Evolutionary conservation across 2,797 vertebrate genomes (phyloP).

Genomic region (Pipistrellus nathusii): DNA sequence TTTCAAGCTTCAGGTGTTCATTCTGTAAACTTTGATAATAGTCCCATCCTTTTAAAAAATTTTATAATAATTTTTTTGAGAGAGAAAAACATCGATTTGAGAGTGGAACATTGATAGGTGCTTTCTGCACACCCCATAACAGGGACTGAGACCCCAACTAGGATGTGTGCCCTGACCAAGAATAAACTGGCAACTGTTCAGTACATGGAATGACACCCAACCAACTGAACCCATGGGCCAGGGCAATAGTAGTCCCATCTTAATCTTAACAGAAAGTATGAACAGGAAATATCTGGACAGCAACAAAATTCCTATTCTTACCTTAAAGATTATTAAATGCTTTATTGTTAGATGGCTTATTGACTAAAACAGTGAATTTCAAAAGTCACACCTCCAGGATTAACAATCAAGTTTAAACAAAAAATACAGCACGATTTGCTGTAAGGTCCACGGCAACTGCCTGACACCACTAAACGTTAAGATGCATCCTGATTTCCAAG

Average conservation of each 20-base stretch:
- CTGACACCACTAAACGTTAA: background rate
- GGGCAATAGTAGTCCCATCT: background rate
- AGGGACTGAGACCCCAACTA: too few relatives aligned
- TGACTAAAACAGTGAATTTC: conserved; percentile 24
- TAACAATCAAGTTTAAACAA: background rate
- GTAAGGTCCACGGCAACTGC: background rate
- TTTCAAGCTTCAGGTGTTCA: conserved; percentile 23
- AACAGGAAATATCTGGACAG: background rate
- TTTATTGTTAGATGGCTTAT: background rate
- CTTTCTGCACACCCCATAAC: too few relatives aligned
- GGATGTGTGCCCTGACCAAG: too few relatives aligned
- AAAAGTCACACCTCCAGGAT: background rate
- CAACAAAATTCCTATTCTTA: conserved; percentile 1
- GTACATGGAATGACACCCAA: too few relatives aligned
- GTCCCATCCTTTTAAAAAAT: background rate
- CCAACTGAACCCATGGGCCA: too few relatives aligned
- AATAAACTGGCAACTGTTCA: too few relatives aligned
- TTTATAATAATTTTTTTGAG: too few relatives aligned
- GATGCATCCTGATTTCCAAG: background rate
- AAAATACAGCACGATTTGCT: background rate
- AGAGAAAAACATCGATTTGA: too few relatives aligned
- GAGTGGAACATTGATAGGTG: too few relatives aligned
- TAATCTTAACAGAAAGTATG: background rate
- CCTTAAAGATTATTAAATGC: background rate
- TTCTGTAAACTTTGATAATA: background rate